These are phyloP conservation scores for Apamea sordens DNA, from an alignment of 2,888 invertebrate genomes.

Conservation along the genomic window DNA sequence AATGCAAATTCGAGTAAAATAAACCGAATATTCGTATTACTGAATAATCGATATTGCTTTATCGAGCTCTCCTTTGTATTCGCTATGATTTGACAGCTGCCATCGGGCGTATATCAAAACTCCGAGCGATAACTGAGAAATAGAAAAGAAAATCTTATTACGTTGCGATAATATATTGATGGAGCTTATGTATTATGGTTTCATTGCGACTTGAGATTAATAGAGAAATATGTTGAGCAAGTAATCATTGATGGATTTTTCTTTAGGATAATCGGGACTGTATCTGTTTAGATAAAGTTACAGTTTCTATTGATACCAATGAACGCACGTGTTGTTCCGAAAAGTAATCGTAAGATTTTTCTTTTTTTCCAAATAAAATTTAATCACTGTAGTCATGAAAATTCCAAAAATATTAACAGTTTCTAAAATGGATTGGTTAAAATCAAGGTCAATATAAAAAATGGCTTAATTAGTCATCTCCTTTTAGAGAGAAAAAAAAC, in stretches of 20 bases:
- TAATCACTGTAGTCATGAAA: too few relatives aligned
- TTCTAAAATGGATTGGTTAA: neutral
- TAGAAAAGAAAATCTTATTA: constrained; percentile 57
- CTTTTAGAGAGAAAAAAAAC: neutral
- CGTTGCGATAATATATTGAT: constrained; percentile 36
- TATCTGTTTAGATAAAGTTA: neutral
- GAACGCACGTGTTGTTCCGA: neutral
- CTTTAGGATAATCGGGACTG: neutral
- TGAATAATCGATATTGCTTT: constrained; percentile 60
- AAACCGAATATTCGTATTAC: constrained; percentile 55
- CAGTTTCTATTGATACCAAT: neutral
- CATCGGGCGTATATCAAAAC: constrained; percentile 59
- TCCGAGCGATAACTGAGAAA: constrained; percentile 38
- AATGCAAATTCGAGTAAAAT: constrained; percentile 58
- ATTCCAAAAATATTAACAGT: too few relatives aligned
- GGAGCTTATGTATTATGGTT: constrained; percentile 26
- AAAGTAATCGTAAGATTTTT: neutral
- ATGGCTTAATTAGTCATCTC: neutral
- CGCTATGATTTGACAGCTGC: constrained; percentile 64
- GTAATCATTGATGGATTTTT: neutral
- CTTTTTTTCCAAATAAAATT: too few relatives aligned
- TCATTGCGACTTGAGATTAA: constrained; percentile 31
- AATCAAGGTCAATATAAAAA: neutral
- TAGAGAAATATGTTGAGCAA: constrained; percentile 18
- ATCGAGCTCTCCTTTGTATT: constrained; percentile 51